Conservation (phyloP, 2,888 invertebrate genomes). For the Conchocele bisecta region DNA sequence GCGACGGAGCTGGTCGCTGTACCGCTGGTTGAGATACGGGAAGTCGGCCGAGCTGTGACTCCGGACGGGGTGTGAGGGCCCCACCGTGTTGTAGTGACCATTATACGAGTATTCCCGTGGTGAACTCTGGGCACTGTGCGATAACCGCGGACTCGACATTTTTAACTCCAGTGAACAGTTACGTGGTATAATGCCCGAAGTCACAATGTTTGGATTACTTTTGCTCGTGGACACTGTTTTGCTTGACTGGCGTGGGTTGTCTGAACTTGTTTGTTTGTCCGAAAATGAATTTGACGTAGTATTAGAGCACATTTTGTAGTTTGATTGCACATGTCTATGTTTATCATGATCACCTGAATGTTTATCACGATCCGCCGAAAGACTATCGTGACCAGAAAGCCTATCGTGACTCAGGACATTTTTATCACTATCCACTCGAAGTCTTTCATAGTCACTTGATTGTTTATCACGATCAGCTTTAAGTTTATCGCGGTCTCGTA, state of each 20-base stretch:
- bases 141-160: conserved; percentile 55
- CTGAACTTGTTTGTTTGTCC: too few relatives aligned
- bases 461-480: conserved; percentile 13
- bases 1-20: conserved; percentile 64
- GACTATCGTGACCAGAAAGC: too few relatives aligned
- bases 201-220: background rate
- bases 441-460: too few relatives aligned
- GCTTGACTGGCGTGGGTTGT: too few relatives aligned
- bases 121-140: conserved; percentile 38
- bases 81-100: conserved; percentile 55
- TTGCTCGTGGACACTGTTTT: background rate
- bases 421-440: too few relatives aligned
- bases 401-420: too few relatives aligned
- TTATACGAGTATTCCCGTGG: conserved; percentile 21
- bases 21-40: conserved; percentile 59
- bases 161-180: conserved; percentile 43
- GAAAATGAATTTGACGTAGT: too few relatives aligned
- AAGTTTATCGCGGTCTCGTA: conserved; percentile 40
- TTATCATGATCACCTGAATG: conserved; percentile 2
- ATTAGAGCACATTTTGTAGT: conserved; percentile 49
- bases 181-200: too few relatives aligned
- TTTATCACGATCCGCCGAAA: too few relatives aligned
- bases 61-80: conserved; percentile 61
- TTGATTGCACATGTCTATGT: conserved; percentile 40
- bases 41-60: conserved; percentile 73